Base-by-base conservation (phyloP, 2,888 invertebrate genomes). In the Abscondita cerata region DNA sequence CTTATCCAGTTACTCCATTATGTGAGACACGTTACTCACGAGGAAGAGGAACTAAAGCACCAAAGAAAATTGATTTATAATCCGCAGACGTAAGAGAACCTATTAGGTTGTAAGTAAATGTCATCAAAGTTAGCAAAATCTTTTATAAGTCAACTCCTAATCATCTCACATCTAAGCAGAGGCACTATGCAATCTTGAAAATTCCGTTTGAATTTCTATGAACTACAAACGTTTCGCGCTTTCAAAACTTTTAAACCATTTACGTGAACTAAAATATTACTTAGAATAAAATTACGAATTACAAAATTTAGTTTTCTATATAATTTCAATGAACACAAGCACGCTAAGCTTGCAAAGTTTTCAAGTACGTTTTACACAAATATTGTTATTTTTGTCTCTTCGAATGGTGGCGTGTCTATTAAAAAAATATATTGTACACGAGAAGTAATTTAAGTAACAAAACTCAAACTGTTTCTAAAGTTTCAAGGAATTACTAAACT, bases 61-160 rank as follows among this genome's bases (percentile, higher is more conserved):
- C 46, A 64, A 44, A 62, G 68, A 55, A 72, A 70, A 71, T 74
- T 73, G 73, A 73, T 73, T 74, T 73, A 73, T 70, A 69, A 73
- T 70, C 68, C 67, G 48, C 54, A 68, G 67, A 71, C 59, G 52
- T 59, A 52, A 55, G 51, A 48, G 52, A 51, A 59, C 48, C 59
- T 56, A 63, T 63, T 63, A 63, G 56, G 51, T 50, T 63, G 47
- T 48, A 63, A 63, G 55, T 63, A 55, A 63, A 46, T 59, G 55
- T 63, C 31, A 25, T 63, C 59, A 63, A 63, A 63, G 55, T 63
- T 63, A 56, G 48, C 46, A 34, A 56, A 62, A 63, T 59, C 59
- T 52, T 59, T 59, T 59, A 55, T 55, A 63, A 59, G 55, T 63
- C 52, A 63, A 55, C 59, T 51, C 51, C 55, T 52, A 63, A 59